Evolutionary conservation across 2,113 vertebrate genomes (phyloP).

Genomic region (Psephotus haematonotus): DNA sequence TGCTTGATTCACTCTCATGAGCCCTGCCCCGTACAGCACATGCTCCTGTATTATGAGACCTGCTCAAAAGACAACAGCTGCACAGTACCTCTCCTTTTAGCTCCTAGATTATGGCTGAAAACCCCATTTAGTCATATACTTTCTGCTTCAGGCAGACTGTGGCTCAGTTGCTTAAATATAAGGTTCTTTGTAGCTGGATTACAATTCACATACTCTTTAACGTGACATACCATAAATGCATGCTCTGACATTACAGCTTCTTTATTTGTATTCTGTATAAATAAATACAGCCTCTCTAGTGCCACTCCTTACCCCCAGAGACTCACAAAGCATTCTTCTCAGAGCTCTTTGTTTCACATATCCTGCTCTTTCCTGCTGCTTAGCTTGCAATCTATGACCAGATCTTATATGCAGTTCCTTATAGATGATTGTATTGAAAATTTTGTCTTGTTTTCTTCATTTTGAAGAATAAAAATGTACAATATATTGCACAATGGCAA

Average conservation of each 20-base stretch:
- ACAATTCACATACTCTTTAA: neutral
- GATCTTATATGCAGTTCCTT: neutral
- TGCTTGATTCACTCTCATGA: neutral
- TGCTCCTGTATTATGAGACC: neutral
- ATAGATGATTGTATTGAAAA: neutral
- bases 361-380: neutral
- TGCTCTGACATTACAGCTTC: neutral
- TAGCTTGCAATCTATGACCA: neutral
- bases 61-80: neutral
- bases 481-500: neutral
- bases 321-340: neutral
- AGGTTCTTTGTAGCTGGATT: neutral
- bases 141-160: neutral
- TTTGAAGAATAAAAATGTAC: neutral
- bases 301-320: neutral
- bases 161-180: neutral
- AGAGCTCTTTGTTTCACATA: neutral
- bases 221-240: rapidly evolving
- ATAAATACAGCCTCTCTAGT: neutral
- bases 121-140: neutral
- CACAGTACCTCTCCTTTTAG: neutral
- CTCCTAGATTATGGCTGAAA: neutral
- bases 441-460: neutral
- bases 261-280: neutral
- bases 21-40: neutral